Percentiles rank a stretch among this genome's conserved stretches.
Evolutionary conservation across 2,888 invertebrate species (phyloP).

Genomic region (Leucoma salicis): DNA sequence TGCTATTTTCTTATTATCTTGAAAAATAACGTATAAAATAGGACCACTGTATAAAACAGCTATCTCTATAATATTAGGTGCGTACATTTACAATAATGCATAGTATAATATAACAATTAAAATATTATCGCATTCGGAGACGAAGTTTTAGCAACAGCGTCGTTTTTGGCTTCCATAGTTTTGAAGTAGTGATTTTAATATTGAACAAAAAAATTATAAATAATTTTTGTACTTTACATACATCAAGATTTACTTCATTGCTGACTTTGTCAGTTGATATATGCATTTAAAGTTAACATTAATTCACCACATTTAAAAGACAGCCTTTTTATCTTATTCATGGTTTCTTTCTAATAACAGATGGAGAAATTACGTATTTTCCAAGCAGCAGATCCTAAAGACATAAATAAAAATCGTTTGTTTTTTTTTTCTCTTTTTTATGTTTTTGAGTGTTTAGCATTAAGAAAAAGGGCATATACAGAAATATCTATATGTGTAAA

Average conservation of each 20-base stretch:
- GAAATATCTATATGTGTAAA: neutral
- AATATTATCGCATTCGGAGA: constrained; percentile 53
- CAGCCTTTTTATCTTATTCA: constrained; percentile 32
- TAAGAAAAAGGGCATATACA: constrained; percentile 39
- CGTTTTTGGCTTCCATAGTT: constrained; percentile 76
- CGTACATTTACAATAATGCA: constrained; percentile 48
- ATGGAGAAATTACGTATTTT: constrained; percentile 34
- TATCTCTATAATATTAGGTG: constrained; percentile 67
- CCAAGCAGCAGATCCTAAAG: constrained; percentile 76
- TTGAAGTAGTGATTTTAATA: constrained; percentile 55
- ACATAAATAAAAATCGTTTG: constrained; percentile 64
- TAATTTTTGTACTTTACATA: constrained; percentile 66
- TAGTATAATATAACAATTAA: constrained; percentile 36
- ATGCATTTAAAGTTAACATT: constrained; percentile 56
- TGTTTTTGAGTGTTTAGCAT: constrained; percentile 59
- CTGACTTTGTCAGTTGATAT: constrained; percentile 53
- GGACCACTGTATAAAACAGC: constrained; percentile 70
- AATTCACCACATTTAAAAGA: constrained; percentile 43
- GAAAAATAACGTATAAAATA: constrained; percentile 40
- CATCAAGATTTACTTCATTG: constrained; percentile 26
- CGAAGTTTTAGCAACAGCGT: constrained; percentile 52
- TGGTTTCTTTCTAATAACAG: constrained; percentile 13
- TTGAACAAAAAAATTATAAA: constrained; percentile 17
- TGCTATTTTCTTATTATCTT: constrained; percentile 63
- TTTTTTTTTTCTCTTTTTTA: constrained; percentile 51